Evolutionary conservation across 92 coral and sea anemone species (phyloP), one percentile per base, ranked within the genome.

Genomic region (Hydrozoanthus gracilis): DNA sequence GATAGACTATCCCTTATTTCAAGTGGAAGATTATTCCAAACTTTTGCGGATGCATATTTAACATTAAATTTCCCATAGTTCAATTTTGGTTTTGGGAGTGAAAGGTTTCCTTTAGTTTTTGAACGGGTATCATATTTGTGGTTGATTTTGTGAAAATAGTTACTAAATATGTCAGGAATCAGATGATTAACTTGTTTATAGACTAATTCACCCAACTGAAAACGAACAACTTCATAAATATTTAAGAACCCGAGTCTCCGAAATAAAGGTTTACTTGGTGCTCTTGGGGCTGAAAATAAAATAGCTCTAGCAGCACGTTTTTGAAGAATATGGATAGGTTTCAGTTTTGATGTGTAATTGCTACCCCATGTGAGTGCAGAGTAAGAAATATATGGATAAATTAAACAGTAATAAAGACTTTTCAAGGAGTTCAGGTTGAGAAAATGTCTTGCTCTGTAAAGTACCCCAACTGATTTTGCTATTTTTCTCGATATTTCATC

Each of bases 331-430:
- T 71, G 76, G 14, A 71, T 71, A 71, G 76, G 76, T 71, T 71
- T 71, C 76, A 71, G 76, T 71, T 71, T 71, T 71, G 76, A 71
- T 71, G 44, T 13, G 51, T 71, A 71, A 39, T 71, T 71, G 76
- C 76, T 71, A 71, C 76, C 71, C 71, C 71, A 66, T n/a, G 71
- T 60, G 66, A 60, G 66, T 60, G 66, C 66, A 60, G 66, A 60
- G 66, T 60, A 66, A 66, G 71, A 66, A 66, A 66, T 66, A 66
- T 66, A 66, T n/a, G 71, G 71, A 66, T 71, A 71, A 3, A 71
- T 71, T 71, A 71, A 71, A 71, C 76, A 71, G 76, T 71, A 71
- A 71, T 71, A 71, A 71, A 71, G 50, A 71, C 76, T 66, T 71
- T 71, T 71, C 76, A 71, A 71, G 76, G 52, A 20, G 76, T 71